Evolutionary conservation across 1,140 invertebrate genomes (phyloP), one percentile per base, ranked within the genome.

Genomic region (Spodoptera frugiperda): DNA sequence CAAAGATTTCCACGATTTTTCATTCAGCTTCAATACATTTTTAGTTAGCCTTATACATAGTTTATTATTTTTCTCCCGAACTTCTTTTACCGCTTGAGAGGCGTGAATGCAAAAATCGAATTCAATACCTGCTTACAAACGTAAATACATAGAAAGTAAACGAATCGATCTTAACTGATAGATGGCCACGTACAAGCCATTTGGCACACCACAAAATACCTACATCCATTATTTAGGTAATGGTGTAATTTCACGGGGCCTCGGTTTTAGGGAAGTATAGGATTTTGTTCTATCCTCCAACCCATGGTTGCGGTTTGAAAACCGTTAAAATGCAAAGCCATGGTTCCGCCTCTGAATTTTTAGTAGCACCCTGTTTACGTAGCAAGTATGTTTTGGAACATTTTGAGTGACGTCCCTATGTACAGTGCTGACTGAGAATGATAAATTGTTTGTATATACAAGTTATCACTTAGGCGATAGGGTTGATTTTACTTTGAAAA

Each of bases 261-360:
- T 19, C 19, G 55, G 21, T n/a, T 65, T 12, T 3, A 1, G 33
- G 3, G 11, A 25, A 17, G 53, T 17, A 57, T 59, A 54, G 55
- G 54, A 30, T 73, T 73, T 72, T 70, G 61, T 30, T 21, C 53
- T 53, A 71, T 39, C 30, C 19, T 17, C 19, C 33, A 15, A 10
- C 54, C 33, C 54, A 14, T 39, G 19, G 33, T 33, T 59, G 71
- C 11, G 54, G 54, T 59, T 71, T 44, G 44, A 14, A 21, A 61
- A 73, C 71, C 71, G 44, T 73, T 73, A 49, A 73, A 59, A 73
- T 61, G 39, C 10, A 73, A 73, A 73, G 71, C 71, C 71, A 72
- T 39, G 53, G 54, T 48, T 61, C 19, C 46, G 39, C 15, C 12
- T 15, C 21, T 73, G 71, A 73, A 73, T 73, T 73, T 73, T 59